These are phyloP conservation scores for Acanthococcus lagerstroemiae DNA, from an alignment of 2,888 invertebrate species.

Conservation along the genomic window DNA sequence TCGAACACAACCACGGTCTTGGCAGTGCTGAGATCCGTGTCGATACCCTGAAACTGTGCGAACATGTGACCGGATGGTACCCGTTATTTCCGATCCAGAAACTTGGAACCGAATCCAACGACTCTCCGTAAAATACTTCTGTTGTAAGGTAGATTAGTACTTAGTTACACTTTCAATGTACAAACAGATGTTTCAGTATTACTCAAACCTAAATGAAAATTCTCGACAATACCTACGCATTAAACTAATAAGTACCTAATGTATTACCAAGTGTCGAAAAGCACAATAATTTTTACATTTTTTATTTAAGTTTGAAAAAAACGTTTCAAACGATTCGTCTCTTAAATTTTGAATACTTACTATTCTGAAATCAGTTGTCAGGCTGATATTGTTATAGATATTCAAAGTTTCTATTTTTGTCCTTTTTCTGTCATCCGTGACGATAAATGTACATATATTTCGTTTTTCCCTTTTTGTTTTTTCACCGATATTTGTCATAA, in stretches of 20 bases:
- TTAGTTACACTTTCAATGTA: background rate
- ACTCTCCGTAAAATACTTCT: conserved; percentile 44
- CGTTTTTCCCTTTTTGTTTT: too few species aligned
- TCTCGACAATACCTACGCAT: too few species aligned
- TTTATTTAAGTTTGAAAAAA: too few species aligned
- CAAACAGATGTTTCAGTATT: background rate
- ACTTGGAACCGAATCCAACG: conserved; percentile 56
- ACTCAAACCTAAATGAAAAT: background rate
- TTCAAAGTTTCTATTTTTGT: too few species aligned
- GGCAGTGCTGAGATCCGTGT: conserved; percentile 80
- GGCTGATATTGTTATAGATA: too few species aligned
- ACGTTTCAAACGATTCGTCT: too few species aligned
- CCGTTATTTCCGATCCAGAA: conserved; percentile 79
- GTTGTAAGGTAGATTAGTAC: background rate
- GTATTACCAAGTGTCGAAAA: background rate
- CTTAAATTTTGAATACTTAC: too few species aligned
- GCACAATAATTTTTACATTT: background rate
- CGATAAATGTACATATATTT: too few species aligned
- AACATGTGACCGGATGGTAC: conserved; percentile 81
- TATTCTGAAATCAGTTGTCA: too few species aligned
- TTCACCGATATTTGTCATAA: too few species aligned
- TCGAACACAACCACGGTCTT: conserved; percentile 68
- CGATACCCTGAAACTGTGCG: conserved; percentile 67
- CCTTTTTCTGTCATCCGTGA: too few species aligned
- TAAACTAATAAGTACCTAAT: background rate